These are phyloP conservation scores for Dryoscopus gambensis DNA, from an alignment of 2,113 vertebrate genomes.

Conservation along the genomic window DNA sequence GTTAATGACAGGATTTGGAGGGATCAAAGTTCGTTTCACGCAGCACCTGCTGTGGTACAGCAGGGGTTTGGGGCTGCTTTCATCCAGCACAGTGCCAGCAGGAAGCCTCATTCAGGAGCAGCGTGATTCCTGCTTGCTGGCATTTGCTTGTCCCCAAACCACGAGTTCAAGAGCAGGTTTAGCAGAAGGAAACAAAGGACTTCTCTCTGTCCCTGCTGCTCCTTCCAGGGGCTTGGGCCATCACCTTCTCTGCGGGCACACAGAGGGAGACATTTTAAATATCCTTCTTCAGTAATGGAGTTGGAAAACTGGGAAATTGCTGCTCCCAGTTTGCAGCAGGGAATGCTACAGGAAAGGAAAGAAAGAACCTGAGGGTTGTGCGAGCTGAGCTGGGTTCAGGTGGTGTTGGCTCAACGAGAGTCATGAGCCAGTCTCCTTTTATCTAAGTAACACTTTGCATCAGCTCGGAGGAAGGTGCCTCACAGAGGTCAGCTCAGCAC, in stretches of 20 bases:
- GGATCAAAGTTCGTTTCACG: neutral
- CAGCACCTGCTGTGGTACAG: neutral
- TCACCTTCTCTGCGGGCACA: neutral
- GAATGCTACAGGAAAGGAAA: neutral
- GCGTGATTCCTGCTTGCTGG: neutral
- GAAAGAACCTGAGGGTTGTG: neutral
- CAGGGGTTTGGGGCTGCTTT: conserved; percentile 16
- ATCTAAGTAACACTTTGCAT: neutral
- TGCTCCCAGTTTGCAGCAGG: neutral
- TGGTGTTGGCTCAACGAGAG: neutral
- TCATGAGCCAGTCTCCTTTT: neutral
- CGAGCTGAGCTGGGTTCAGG: neutral
- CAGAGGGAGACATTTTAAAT: neutral
- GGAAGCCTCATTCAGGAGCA: conserved; percentile 1
- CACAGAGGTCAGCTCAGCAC: conserved; percentile 19
- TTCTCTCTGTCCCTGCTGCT: conserved; percentile 10
- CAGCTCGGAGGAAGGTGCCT: neutral
- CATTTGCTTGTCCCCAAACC: neutral
- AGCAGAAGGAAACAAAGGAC: neutral
- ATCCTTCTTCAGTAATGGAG: neutral
- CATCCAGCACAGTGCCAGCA: neutral
- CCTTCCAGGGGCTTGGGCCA: neutral
- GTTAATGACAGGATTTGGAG: neutral
- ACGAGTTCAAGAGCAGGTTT: neutral
- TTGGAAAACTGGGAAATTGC: neutral